Evolutionary conservation across 1,140 invertebrate species (phyloP).

Genomic region (Atta colombica): DNA sequence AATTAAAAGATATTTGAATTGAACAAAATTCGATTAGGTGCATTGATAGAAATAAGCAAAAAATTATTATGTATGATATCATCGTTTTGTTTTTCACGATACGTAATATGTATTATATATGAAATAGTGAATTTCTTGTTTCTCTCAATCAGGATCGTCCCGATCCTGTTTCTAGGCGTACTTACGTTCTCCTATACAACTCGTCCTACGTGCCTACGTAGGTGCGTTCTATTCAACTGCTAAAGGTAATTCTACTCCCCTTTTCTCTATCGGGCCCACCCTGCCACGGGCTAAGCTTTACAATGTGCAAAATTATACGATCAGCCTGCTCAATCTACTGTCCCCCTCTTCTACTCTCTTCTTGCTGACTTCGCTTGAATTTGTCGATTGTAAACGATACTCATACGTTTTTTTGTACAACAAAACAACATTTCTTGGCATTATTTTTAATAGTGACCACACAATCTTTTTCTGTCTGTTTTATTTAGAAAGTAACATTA

Average conservation of each 20-base stretch:
- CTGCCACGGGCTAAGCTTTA: slow-evolving; percentile 42
- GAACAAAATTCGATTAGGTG: not conserved
- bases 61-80: not conserved
- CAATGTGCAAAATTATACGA: slow-evolving; percentile 77
- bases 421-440: not conserved
- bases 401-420: slow-evolving; percentile 23
- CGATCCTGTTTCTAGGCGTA: slow-evolving; percentile 57
- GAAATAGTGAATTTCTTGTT: not conserved
- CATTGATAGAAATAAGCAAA: not conserved
- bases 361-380: slow-evolving; percentile 56
- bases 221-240: slow-evolving; percentile 72
- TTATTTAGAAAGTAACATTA: not conserved
- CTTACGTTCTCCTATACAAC: slow-evolving; percentile 40
- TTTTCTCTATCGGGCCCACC: slow-evolving; percentile 59
- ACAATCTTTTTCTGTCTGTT: not conserved
- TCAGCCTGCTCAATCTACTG: slow-evolving; percentile 55
- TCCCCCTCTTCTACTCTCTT: slow-evolving; percentile 55
- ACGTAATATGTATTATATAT: not conserved
- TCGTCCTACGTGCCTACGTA: slow-evolving; percentile 66
- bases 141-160: not conserved
- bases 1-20: slow-evolving; percentile 8
- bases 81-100: not conserved
- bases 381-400: slow-evolving; percentile 59
- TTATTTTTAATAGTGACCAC: not conserved
- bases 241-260: slow-evolving; percentile 76